phyloP scores from a whole-genome alignment of 2,113 vertebrate genomes.

The Psilopogon haemacephalus region DNA sequence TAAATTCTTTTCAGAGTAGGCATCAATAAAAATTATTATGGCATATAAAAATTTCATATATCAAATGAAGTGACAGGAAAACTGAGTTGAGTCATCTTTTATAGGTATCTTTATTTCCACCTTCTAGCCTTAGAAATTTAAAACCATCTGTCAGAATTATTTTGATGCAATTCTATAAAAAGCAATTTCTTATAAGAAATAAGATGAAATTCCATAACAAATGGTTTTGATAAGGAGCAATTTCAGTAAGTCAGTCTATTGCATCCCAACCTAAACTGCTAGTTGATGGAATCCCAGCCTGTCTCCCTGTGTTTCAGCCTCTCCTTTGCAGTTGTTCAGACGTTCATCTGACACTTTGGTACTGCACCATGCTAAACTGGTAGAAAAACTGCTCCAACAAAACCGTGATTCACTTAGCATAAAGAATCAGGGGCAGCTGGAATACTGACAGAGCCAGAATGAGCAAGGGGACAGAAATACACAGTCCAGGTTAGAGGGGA shows the following conservation, averaged over 20 bases:
- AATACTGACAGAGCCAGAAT: not conserved
- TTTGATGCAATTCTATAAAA: not conserved
- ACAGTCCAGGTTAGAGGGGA: accelerated
- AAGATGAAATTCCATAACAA: not conserved
- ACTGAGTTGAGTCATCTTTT: not conserved
- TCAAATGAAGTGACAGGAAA: not conserved
- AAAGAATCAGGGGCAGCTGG: not conserved
- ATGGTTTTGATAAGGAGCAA: not conserved
- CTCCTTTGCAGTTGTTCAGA: not conserved
- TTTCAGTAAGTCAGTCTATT: not conserved
- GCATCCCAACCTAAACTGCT: not conserved
- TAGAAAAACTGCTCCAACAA: not conserved
- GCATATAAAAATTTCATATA: not conserved
- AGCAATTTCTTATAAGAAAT: not conserved
- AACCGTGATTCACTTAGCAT: not conserved
- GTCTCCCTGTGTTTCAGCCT: not conserved
- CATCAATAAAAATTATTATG: not conserved
- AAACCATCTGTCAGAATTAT: not conserved
- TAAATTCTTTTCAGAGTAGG: not conserved
- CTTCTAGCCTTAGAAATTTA: not conserved
- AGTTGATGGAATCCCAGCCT: not conserved
- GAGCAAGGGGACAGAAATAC: not conserved
- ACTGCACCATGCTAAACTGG: not conserved
- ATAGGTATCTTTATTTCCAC: not conserved
- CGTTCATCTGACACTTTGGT: not conserved